phyloP scores from a whole-genome alignment of 2,113 vertebrate genomes.

The Cardinalis cardinalis region DNA sequence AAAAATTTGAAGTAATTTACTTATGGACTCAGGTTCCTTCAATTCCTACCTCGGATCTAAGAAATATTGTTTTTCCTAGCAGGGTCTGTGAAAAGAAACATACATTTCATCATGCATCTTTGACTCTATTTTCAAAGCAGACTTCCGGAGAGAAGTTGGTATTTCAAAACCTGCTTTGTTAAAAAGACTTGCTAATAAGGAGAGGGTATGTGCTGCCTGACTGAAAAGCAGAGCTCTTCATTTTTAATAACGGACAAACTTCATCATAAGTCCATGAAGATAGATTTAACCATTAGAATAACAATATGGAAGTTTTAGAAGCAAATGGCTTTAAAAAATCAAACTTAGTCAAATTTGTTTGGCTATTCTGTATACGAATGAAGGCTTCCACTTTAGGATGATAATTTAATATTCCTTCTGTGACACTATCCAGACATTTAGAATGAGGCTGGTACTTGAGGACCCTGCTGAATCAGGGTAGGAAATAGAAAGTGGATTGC shows the following conservation, averaged over 20 bases:
- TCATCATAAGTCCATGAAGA: neutral
- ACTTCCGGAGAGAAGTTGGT: neutral
- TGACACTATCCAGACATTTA: neutral
- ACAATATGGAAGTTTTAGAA: neutral
- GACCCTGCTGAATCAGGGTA: neutral
- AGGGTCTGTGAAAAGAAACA: neutral
- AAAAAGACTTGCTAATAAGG: slow-evolving; percentile 11
- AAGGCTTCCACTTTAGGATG: neutral
- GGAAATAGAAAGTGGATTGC: neutral
- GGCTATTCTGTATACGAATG: neutral
- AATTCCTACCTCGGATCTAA: neutral
- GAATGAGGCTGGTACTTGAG: neutral
- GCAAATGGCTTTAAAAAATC: neutral
- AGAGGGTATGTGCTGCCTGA: neutral
- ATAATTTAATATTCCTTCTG: neutral
- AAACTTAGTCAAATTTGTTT: neutral
- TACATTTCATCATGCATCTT: neutral
- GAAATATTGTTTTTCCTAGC: neutral
- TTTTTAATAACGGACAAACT: neutral
- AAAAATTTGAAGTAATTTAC: neutral
- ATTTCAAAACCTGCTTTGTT: slow-evolving; percentile 4
- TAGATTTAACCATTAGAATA: neutral
- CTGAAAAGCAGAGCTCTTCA: neutral
- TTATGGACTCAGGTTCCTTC: neutral
- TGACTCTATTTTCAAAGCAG: slow-evolving; percentile 17